A percentile compares a stretch with the other conserved stretches of the same genome.
phyloP scores from a whole-genome alignment of 1,140 invertebrate species.

The Proales similis region DNA sequence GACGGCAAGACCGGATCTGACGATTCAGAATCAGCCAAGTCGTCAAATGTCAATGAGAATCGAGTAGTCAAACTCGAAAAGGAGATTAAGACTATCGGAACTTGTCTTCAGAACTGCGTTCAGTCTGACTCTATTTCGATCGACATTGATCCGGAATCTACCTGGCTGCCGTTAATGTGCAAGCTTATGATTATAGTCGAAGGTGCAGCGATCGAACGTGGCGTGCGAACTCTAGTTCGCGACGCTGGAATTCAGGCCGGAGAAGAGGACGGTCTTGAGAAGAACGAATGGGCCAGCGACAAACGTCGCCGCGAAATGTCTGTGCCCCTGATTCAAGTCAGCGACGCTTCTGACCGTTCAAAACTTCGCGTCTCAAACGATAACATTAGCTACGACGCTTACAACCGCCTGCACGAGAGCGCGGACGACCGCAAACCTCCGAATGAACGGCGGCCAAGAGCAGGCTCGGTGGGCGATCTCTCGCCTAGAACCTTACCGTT shows the following conservation, averaged over 20 bases:
- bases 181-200: slow-evolving; percentile 30
- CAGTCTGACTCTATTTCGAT: slow-evolving; percentile 14
- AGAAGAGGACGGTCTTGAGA: slow-evolving; percentile 19
- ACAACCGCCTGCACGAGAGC: not conserved
- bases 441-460: not conserved
- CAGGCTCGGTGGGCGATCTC: not conserved
- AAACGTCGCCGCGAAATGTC: slow-evolving; percentile 3
- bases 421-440: not conserved
- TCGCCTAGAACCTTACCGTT: not conserved
- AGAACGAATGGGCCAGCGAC: not conserved
- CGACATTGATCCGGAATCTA: slow-evolving; percentile 29
- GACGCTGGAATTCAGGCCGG: slow-evolving; percentile 7
- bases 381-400: not conserved
- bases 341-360: not conserved
- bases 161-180: slow-evolving; percentile 33
- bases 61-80: too few relatives aligned
- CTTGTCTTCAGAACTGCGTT: too few relatives aligned
- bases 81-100: too few relatives aligned
- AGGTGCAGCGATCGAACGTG: slow-evolving; percentile 20
- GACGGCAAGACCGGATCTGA: too few relatives aligned
- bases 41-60: too few relatives aligned
- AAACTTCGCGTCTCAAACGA: not conserved
- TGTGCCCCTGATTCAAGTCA: not conserved
- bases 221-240: slow-evolving; percentile 13
- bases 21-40: too few relatives aligned